Conservation (phyloP, 2,888 invertebrate species). For the Dasysyrphus tricinctus region DNA sequence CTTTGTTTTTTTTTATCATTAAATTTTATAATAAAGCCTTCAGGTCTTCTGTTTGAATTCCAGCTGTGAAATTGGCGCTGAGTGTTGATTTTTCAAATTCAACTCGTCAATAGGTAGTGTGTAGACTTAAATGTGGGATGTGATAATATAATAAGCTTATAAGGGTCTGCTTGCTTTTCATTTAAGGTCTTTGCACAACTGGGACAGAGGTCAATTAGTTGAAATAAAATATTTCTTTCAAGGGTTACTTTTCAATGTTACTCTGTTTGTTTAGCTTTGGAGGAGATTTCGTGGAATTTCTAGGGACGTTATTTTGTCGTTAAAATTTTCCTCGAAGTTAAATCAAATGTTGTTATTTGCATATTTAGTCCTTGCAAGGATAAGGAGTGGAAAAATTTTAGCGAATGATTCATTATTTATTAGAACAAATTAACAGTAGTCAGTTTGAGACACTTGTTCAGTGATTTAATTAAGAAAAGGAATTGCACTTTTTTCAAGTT, state of each 20-base stretch:
- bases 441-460: too few relatives aligned
- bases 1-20: not conserved
- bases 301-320: not conserved
- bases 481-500: too few relatives aligned
- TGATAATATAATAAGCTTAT: constrained; percentile 9
- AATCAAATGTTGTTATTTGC: too few relatives aligned
- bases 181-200: not conserved
- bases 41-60: not conserved
- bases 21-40: not conserved
- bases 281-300: not conserved
- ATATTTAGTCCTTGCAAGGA: too few relatives aligned
- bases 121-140: not conserved
- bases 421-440: too few relatives aligned
- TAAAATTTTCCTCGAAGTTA: too few relatives aligned
- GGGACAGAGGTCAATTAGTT: not conserved
- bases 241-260: not conserved
- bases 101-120: constrained; percentile 13
- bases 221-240: not conserved
- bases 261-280: not conserved
- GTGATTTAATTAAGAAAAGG: too few relatives aligned
- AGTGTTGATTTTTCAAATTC: constrained; percentile 21
- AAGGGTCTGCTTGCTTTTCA: not conserved
- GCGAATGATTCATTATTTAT: too few relatives aligned
- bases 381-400: too few relatives aligned
- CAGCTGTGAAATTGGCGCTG: not conserved